Evolutionary conservation across 2,113 vertebrate genomes (phyloP).

Genomic region (Laterallus jamaicensis): DNA sequence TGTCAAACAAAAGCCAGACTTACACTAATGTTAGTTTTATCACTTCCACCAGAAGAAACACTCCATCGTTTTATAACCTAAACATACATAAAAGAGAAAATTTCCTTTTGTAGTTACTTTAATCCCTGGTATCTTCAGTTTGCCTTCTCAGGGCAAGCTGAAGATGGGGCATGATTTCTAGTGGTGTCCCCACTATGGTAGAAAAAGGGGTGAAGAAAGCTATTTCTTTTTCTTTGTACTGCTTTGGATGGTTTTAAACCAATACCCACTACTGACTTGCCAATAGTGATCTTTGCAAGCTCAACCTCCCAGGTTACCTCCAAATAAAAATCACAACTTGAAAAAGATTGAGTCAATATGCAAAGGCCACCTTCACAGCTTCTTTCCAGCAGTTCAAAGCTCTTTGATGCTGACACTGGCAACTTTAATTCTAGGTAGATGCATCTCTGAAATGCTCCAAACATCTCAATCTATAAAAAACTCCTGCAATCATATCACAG

Average conservation of each 20-base stretch:
- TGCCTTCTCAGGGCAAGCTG: neutral
- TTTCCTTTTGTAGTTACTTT: neutral
- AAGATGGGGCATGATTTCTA: neutral
- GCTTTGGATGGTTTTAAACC: neutral
- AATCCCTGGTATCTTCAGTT: neutral
- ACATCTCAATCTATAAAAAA: neutral
- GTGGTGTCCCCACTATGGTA: neutral
- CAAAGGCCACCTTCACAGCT: conserved; percentile 26
- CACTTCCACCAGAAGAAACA: conserved; percentile 84
- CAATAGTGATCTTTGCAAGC: neutral
- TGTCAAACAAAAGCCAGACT: conserved; percentile 31
- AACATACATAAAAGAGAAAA: conserved; percentile 18
- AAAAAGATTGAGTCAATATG: conserved; percentile 17
- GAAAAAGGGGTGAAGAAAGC: neutral
- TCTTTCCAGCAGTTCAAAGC: conserved; percentile 28
- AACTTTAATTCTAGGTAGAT: neutral
- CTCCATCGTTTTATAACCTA: conserved; percentile 85
- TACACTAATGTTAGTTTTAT: conserved; percentile 86
- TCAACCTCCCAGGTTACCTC: neutral
- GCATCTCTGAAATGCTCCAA: neutral
- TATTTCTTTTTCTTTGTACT: neutral
- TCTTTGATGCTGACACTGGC: conserved; percentile 12
- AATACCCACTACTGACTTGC: neutral
- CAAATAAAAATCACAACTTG: neutral
- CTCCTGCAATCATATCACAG: neutral